Evolutionary conservation across 2,113 vertebrate species (phyloP).

Genomic region (Limanda limanda): DNA sequence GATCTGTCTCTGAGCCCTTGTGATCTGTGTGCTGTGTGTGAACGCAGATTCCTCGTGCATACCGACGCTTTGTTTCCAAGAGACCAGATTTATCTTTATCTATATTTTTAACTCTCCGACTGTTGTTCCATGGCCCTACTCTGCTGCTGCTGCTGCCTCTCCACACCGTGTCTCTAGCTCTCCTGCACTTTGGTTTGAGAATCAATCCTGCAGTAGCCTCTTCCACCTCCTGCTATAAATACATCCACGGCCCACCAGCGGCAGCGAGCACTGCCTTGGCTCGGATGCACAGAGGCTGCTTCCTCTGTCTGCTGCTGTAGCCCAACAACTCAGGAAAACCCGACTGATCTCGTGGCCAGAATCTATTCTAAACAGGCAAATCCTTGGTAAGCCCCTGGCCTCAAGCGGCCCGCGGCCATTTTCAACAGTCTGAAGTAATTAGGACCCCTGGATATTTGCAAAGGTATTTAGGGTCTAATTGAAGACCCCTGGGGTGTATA

Average conservation of each 20-base stretch:
- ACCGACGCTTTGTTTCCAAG: background rate
- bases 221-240: constrained; percentile 65
- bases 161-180: background rate
- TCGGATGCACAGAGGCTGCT: constrained; percentile 29
- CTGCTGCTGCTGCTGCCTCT: constrained; percentile 39
- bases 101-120: constrained; percentile 46
- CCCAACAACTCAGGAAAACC: constrained; percentile 44
- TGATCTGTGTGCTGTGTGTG: constrained; percentile 10
- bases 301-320: constrained; percentile 48
- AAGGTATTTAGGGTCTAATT: constrained; percentile 77
- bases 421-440: constrained; percentile 72
- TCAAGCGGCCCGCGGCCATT: constrained; percentile 51
- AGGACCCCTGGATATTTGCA: constrained; percentile 67
- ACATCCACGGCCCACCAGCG: constrained; percentile 33
- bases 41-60: background rate
- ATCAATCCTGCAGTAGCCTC: constrained; percentile 59
- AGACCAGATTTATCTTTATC: constrained; percentile 31
- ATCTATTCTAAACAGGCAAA: constrained; percentile 64
- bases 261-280: constrained; percentile 28
- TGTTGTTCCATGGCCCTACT: constrained; percentile 29
- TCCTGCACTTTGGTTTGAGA: constrained; percentile 33
- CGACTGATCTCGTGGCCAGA: constrained; percentile 55
- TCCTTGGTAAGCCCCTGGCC: constrained; percentile 46
- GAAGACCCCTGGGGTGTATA: constrained; percentile 61
- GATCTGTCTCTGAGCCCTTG: constrained; percentile 32